Evolutionary conservation across 2,888 invertebrate species (phyloP), one percentile per base, ranked within the genome.

Genomic region (Thymelicus acteon): DNA sequence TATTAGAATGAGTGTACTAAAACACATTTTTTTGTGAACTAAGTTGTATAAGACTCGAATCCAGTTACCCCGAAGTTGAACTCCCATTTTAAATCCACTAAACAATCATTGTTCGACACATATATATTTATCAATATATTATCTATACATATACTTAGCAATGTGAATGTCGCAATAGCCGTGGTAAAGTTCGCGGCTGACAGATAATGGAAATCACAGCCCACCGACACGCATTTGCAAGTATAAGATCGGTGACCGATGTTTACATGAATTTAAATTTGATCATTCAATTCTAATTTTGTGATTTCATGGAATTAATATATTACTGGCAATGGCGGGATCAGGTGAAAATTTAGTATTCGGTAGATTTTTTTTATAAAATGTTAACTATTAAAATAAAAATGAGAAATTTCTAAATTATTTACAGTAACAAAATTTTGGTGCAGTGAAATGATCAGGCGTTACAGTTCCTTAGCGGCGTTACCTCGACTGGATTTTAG

Each of bases 401-500:
- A 10, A 13, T 60, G 7, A 60, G 1, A 60, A 40, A 58, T 15
- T 37, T 12, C 0, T 37, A 37, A 63, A 54, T 58, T 60, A 48
- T 60, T 70, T 63, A 70, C 66, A 61, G 72, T 67, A 13, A 19
- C 39, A 62, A 66, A 67, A 58, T 60, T 60, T n/a, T 76, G 73
- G 61, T 44, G 72, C 13, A 74, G 74, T 52, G 60, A 60, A 19
- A 57, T 74, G 7, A 40, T 67, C 15, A 78, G 80, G 65, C 68
- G 73, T 8, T 79, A 77, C 70, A 74, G 75, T n/a, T 75, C 72
- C 47, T 61, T 75, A 6, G 71, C 74, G 8, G 72, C 76, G 5
- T 65, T 80, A 63, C 86, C 89, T 7, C 78, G 78, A 72, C 81
- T 79, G 76, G 81, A 85, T 61, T 90, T 90, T 70, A 76, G 74